These are phyloP conservation scores for Prionace glauca DNA, from an alignment of 2,797 vertebrate species.

Conservation along the genomic window DNA sequence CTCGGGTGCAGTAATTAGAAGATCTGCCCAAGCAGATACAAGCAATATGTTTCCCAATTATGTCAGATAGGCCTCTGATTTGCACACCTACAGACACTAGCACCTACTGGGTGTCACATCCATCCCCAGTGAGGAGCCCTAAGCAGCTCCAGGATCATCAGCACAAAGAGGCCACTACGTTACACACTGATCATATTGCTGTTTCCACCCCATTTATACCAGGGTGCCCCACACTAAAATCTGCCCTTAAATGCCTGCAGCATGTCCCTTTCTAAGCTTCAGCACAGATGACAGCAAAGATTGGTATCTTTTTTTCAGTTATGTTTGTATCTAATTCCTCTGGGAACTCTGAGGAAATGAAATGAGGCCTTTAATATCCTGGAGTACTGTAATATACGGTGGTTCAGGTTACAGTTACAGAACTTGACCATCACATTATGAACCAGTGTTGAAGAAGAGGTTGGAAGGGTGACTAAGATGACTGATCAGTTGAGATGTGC, in stretches of 20 bases:
- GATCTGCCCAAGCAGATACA: not conserved
- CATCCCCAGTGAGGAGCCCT: not conserved
- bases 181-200: not conserved
- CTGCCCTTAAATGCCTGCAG: not conserved
- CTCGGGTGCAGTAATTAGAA: not conserved
- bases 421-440: not conserved
- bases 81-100: not conserved
- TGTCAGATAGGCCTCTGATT: not conserved
- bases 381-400: not conserved
- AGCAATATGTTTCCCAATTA: not conserved
- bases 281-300: not conserved
- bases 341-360: not conserved
- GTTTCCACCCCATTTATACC: not conserved
- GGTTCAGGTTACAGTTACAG: not conserved
- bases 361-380: constrained; percentile 13
- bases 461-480: constrained; percentile 1
- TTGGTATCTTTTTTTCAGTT: not conserved
- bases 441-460: not conserved
- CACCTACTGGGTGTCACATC: not conserved
- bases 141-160: not conserved
- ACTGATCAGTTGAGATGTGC: not conserved
- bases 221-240: not conserved
- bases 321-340: not conserved
- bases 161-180: not conserved
- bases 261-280: not conserved